These are phyloP conservation scores for Lamprologus ornatipinnis DNA, from an alignment of 2,113 vertebrate genomes.

Conservation along the genomic window DNA sequence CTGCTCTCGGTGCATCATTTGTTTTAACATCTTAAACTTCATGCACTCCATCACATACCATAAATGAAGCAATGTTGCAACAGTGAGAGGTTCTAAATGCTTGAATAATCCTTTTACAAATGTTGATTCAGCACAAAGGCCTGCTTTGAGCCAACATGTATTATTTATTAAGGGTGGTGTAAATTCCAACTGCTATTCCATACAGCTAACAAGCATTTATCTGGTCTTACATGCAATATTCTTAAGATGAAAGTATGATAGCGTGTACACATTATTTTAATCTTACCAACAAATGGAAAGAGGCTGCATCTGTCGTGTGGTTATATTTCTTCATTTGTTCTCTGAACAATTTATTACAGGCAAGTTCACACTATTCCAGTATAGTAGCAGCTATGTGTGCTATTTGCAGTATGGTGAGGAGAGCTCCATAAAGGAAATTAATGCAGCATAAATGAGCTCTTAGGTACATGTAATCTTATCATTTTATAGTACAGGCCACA, in stretches of 20 bases:
- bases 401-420: background rate
- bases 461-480: constrained; percentile 26
- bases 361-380: background rate
- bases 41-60: background rate
- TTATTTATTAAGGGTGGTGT: background rate
- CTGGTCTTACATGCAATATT: background rate
- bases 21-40: background rate
- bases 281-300: background rate
- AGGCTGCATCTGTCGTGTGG: background rate
- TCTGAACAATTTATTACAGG: background rate
- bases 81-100: background rate
- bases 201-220: background rate
- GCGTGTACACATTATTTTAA: background rate
- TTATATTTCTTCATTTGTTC: background rate
- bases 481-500: background rate
- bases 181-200: background rate
- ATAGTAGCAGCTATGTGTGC: background rate
- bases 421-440: background rate
- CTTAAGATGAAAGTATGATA: background rate
- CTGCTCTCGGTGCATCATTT: background rate
- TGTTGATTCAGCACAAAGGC: background rate
- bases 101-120: background rate
- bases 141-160: background rate
- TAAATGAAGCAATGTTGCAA: background rate
- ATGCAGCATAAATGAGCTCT: background rate